These are phyloP conservation scores for Montipora capricornis DNA, from an alignment of 64 coral and sea anemone species.

Conservation along the genomic window DNA sequence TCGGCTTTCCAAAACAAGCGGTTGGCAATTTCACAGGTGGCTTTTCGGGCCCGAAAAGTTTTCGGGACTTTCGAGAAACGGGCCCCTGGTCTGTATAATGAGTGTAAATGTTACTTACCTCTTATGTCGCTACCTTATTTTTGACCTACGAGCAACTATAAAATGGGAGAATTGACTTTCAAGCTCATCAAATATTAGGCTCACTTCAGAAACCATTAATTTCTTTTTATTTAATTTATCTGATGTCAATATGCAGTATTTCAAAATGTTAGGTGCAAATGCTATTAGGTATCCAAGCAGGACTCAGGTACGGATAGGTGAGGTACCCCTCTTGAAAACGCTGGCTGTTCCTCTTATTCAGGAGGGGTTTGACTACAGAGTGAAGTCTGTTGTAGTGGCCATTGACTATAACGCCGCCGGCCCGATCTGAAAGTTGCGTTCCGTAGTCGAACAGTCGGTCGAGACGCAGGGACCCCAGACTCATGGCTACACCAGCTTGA, in stretches of 20 bases:
- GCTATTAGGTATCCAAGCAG: slow-evolving; percentile 60
- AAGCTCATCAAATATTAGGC: too few relatives aligned
- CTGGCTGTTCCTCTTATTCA: slow-evolving; percentile 22
- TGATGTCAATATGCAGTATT: background rate
- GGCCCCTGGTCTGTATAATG: too few relatives aligned
- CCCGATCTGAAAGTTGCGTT: background rate
- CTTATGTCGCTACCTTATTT: too few relatives aligned
- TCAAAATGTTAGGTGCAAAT: slow-evolving; percentile 28
- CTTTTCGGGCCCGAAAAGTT: too few relatives aligned
- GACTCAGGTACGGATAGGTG: slow-evolving; percentile 55
- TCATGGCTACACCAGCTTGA: slow-evolving; percentile 50
- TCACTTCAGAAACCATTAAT: background rate
- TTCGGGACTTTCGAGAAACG: too few relatives aligned
- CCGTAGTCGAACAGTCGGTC: slow-evolving; percentile 45
- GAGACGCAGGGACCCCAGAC: slow-evolving; percentile 21
- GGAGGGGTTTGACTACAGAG: slow-evolving; percentile 28
- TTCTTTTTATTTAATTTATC: background rate
- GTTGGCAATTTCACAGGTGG: too few relatives aligned
- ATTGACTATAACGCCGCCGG: background rate
- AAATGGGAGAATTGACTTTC: too few relatives aligned
- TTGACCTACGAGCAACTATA: too few relatives aligned
- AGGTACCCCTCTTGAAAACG: slow-evolving; percentile 40
- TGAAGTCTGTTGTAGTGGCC: slow-evolving; percentile 44
- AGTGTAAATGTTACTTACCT: too few relatives aligned
- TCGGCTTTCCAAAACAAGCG: too few relatives aligned